Evolutionary conservation across 2,113 vertebrate species (phyloP).

Genomic region (Chroicocephalus ridibundus): DNA sequence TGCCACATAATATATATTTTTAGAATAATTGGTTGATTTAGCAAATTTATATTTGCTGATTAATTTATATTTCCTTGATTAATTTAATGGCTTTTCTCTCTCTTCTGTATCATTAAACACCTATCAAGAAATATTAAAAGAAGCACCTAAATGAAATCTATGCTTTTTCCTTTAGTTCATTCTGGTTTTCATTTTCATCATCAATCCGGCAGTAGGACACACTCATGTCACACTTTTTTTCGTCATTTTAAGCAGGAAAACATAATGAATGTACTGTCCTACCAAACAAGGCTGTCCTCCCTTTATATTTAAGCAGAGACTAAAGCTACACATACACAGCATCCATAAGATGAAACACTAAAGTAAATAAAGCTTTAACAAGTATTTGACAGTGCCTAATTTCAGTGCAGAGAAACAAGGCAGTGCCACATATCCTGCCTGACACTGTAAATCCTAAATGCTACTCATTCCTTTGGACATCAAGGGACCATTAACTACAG

Average conservation of each 20-base stretch:
- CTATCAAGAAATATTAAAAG: background rate
- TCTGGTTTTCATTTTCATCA: background rate
- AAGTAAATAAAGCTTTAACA: background rate
- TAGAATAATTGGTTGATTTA: background rate
- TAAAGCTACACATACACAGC: background rate
- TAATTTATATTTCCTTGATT: background rate
- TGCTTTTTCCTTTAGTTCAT: background rate
- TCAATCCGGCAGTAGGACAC: background rate
- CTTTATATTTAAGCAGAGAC: background rate
- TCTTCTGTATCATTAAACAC: background rate
- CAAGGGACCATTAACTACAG: background rate
- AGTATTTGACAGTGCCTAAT: background rate
- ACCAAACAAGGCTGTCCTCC: background rate
- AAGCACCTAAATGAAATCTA: background rate
- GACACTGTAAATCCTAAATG: background rate
- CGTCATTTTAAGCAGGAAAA: background rate
- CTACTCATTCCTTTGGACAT: background rate
- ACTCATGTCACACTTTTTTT: background rate
- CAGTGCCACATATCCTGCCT: background rate
- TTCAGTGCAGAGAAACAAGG: background rate
- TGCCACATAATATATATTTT: background rate
- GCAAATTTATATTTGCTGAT: background rate
- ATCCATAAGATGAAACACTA: background rate
- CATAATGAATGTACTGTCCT: background rate
- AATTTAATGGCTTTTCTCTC: conserved; percentile 1